Evolutionary conservation across 2,797 vertebrate genomes (phyloP).

Genomic region (Poliocrania exsul): DNA sequence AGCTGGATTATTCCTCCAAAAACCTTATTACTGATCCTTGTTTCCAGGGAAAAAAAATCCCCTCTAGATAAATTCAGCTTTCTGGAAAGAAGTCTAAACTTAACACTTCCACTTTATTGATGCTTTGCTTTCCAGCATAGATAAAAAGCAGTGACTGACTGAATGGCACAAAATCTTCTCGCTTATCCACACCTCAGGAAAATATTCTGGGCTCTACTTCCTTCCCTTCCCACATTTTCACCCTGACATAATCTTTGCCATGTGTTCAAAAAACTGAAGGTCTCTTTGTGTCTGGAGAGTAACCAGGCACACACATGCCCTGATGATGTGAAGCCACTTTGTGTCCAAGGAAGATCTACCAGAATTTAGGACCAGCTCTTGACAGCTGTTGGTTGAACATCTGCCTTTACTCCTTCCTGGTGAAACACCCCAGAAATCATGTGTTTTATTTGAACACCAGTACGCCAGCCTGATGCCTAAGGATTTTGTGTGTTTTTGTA

Average conservation of each 20-base stretch:
- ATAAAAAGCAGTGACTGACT: constrained; percentile 40
- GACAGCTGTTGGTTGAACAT: not conserved
- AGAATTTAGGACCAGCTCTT: not conserved
- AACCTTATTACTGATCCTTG: not conserved
- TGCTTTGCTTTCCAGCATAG: constrained; percentile 45
- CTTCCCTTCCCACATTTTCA: constrained; percentile 54
- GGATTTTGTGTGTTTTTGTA: too few relatives aligned
- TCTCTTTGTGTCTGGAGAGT: constrained; percentile 7
- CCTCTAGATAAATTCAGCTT: constrained; percentile 29
- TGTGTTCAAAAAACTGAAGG: constrained; percentile 31
- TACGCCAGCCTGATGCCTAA: not conserved
- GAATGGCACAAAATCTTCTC: constrained; percentile 9
- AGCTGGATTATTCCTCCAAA: not conserved
- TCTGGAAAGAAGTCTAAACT: constrained; percentile 51
- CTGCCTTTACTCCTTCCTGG: not conserved
- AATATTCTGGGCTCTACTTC: constrained; percentile 52
- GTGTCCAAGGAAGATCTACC: not conserved
- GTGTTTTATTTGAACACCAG: not conserved
- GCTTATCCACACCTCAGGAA: constrained; percentile 48
- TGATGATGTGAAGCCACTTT: not conserved
- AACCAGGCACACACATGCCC: not conserved
- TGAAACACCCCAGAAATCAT: not conserved
- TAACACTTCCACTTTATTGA: constrained; percentile 40
- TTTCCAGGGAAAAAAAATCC: not conserved
- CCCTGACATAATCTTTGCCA: constrained; percentile 59